Base-by-base conservation (phyloP, 2,888 invertebrate genomes). In the Flexamia atlantica region DNA sequence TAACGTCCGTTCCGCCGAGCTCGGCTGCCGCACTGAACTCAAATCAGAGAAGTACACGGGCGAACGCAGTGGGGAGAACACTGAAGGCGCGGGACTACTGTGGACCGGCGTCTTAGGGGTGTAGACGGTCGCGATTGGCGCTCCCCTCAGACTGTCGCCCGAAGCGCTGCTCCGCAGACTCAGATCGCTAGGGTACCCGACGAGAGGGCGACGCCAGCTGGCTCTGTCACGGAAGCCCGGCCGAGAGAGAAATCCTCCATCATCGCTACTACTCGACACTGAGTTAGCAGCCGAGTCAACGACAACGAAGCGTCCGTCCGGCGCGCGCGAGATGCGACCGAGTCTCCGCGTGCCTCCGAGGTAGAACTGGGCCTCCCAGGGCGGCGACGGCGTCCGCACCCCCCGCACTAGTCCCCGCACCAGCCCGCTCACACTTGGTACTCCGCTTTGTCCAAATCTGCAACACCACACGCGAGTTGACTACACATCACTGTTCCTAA, bases 361-460 rank as follows among this genome's bases (percentile, higher is more conserved):
- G 81, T 85, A 86, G 84, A 85, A 85, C 80, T 87, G 87, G 25
- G 84, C 86, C 57, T 86, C 86, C 72, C 84, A 85, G 17, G 70
- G 80, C 1, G 80, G 68, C n/a, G 85, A 64, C 36, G 85, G 84
- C 23, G 85, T 83, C 32, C 83, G 60, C 70, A 86, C 84, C 83
- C 85, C 83, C 80, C 85, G 86, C 14, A 86, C 84, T 25, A 86
- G 84, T 74, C 86, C 85, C 36, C 89, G 87, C 85, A 90, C 89
- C 76, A 90, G 87, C 85, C 89, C 90, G 88, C 90, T 90, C 86
- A 90, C 89, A 96, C 96, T 95, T 95, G 97, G 95, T 97, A 97
- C 94, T 97, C 97, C 93, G 96, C 96, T 94, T 95, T 96, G 94
- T 94, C 96, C 95, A 95, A 95, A 94, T 96, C 96, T 97, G 92